Evolutionary conservation across 2,797 vertebrate genomes (phyloP), one percentile per base, ranked within the genome.

Genomic region (Xyrichtys novacula): DNA sequence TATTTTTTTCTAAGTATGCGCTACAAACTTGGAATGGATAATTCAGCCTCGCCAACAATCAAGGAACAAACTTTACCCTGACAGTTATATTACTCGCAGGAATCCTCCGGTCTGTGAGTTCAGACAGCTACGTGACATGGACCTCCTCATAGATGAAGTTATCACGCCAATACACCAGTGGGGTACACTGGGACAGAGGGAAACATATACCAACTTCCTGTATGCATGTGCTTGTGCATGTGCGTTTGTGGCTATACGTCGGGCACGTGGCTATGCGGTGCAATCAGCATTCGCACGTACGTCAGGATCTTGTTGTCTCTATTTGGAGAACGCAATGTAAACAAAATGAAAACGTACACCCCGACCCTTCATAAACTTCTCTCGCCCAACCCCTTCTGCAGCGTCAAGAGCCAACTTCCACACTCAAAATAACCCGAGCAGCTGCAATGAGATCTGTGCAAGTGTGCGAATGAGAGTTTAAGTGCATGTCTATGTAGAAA

Each of bases 271-370:
- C 32, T 48, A 50, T 28, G 42, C 23, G 67, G 53, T 49, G 34
- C 42, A 22, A 44, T 40, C 20, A 20, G 6, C 25, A 16, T 43
- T 31, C 47, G 5, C 47, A 64, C 3, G 9, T 48, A 54, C 6
- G 71, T 54, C 11, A 23, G 49, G 42, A 80, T 62, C 43, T 60
- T 7, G 17, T 36, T 16, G 50, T 55, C 39, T 61, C 69, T 71
- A 83, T 86, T 78, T 19, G 25, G 28, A 76, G 71, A 80, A 44
- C 14, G 38, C 40, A 84, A 81, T 61, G 71, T 87, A 78, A 90
- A 90, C 84, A 87, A 77, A 83, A 66, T 80, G 76, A 76, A 88
- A 89, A 81, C 22, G 1, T 81, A 86, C 36, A 82, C 54, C 53
- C 48, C 28, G 42, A 40, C 60, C 50, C 55, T 48, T 53, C 52